Evolutionary conservation across 2,888 invertebrate species (phyloP), one percentile per base, ranked within the genome.

Genomic region (Thera britannica): DNA sequence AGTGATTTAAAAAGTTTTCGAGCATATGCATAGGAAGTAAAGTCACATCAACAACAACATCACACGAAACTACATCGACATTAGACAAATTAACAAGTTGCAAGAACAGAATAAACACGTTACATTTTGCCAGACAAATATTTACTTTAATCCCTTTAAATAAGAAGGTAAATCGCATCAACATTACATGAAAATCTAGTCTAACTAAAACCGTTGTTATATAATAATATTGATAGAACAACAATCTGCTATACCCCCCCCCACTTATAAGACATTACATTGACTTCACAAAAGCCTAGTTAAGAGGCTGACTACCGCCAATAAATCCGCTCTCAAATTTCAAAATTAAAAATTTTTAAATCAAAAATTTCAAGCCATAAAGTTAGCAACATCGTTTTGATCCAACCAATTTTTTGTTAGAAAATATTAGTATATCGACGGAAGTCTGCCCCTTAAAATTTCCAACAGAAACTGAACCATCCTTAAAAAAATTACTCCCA

Each of bases 111-210:
- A 46, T 9, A 34, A 9, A n/a, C n/a, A 34, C 48, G 36, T 23
- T 9, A 23, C 49, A 35, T 11, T 36, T n/a, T 51, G 51, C 36
- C 41, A 60, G 2, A 52, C 51, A 2, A 60, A 9, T 51, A 49
- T 59, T 48, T 48, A 60, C 41, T 23, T 34, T 58, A 11, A 23
- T 41, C 8, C 51, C 41, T 6, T 5, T 23, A 41, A 38, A 46
- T 55, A 52, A 52, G n/a, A 55, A 54, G n/a, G 46, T 6, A 54
- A 61, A 52, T 61, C 52, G 51, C 62, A 54, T 34, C n/a, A 62
- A 62, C 62, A 35, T 34, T 38, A 63, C 46, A 49, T 36, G 34
- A 44, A 35, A 58, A 65, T 58, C 64, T 65, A n/a, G 36, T 12
- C 57, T 44, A 46, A 6, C 11, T 57, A n/a, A 35, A 48, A 46